These are phyloP conservation scores for Drosophila sechellia DNA, from an alignment of 1,140 invertebrate genomes.

Conservation along the genomic window DNA sequence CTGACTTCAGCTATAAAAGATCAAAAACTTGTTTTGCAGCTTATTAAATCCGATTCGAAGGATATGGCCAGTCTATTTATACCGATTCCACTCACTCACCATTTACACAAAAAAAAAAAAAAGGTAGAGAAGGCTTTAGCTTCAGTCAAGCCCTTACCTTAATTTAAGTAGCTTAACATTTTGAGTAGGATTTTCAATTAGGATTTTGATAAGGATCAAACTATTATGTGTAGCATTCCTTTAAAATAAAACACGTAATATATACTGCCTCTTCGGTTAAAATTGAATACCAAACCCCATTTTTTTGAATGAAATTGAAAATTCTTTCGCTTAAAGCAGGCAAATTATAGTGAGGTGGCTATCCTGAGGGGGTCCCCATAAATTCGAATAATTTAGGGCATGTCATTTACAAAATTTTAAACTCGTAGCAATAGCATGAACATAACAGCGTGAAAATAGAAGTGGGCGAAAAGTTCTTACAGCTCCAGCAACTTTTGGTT, in stretches of 20 bases:
- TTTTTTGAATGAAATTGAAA: slow-evolving; percentile 12
- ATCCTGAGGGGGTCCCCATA: background rate
- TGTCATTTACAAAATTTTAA: background rate
- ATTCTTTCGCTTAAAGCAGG: slow-evolving; percentile 11
- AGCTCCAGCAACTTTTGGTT: too few species aligned
- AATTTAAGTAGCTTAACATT: background rate
- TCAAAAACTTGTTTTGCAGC: slow-evolving; percentile 16
- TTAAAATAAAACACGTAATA: too few species aligned
- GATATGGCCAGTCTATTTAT: slow-evolving; percentile 22
- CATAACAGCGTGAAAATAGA: too few species aligned
- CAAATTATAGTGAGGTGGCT: slow-evolving; percentile 9
- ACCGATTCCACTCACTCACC: background rate
- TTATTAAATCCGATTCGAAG: background rate
- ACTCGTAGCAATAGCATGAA: too few species aligned
- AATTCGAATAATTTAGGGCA: slow-evolving; percentile 7
- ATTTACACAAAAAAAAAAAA: background rate
- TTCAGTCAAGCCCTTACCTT: slow-evolving; percentile 1
- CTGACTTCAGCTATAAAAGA: background rate
- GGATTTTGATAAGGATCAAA: too few species aligned
- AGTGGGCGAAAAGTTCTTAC: too few species aligned
- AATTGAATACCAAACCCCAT: too few species aligned
- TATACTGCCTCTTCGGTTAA: too few species aligned
- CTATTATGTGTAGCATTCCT: too few species aligned
- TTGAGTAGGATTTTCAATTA: too few species aligned
- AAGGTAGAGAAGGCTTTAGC: background rate